phyloP scores from a whole-genome alignment of 64 coral and sea anemone species.

The Pocillopora verrucosa region DNA sequence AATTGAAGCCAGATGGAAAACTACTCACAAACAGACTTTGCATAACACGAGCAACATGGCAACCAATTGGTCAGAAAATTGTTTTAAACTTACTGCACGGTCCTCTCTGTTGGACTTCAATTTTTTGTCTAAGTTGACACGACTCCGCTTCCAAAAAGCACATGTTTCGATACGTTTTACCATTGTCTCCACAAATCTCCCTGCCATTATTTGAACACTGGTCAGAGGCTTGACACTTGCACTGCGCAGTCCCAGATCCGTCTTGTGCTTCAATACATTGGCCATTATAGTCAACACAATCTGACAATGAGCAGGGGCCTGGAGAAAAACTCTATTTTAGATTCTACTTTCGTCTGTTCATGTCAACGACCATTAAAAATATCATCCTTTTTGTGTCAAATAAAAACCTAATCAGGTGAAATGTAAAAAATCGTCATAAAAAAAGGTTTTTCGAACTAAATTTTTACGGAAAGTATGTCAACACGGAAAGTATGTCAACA shows the following conservation, averaged over 20 bases:
- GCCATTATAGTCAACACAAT: constrained; percentile 25
- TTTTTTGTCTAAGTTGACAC: constrained; percentile 44
- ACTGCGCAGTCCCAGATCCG: constrained; percentile 40
- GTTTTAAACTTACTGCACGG: constrained; percentile 49
- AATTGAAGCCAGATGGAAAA: too few relatives aligned
- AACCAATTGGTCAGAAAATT: too few relatives aligned
- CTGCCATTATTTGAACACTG: background rate
- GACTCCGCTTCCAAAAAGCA: constrained; percentile 41
- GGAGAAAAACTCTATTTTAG: background rate
- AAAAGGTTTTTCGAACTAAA: too few relatives aligned
- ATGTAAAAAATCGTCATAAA: too few relatives aligned
- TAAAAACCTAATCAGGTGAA: too few relatives aligned
- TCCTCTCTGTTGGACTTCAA: constrained; percentile 23
- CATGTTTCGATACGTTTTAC: constrained; percentile 42
- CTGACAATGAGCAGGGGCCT: constrained; percentile 55
- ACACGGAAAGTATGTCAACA: too few relatives aligned
- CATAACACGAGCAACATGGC: too few relatives aligned
- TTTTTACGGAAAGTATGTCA: too few relatives aligned
- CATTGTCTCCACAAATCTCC: constrained; percentile 61
- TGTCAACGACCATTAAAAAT: too few relatives aligned
- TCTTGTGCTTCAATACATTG: background rate
- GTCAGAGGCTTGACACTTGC: constrained; percentile 17
- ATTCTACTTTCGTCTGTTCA: too few relatives aligned
- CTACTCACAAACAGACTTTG: too few relatives aligned
- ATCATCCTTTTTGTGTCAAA: too few relatives aligned